Evolutionary conservation across 2,113 vertebrate genomes (phyloP), one percentile per base, ranked within the genome.

Genomic region (Amphilophus citrinellus): DNA sequence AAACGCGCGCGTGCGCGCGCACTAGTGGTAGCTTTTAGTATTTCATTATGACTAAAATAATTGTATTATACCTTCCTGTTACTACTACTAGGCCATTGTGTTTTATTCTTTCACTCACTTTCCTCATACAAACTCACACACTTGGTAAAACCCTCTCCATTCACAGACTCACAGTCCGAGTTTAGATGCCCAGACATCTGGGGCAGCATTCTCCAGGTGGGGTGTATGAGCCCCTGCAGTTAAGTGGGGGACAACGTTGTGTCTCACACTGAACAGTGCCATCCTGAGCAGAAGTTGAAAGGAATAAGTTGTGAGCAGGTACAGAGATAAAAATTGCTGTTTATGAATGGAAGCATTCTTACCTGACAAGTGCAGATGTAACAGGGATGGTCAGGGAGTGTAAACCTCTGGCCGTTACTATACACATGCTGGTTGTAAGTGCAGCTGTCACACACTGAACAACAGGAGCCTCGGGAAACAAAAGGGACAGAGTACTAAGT

Each of bases 181-280:
- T 47, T 83, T 44, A 37, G 35, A 96, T 93, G 22, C 22, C 22
- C 22, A 95, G 96, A 84, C 97, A 98, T 78, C 66, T 95, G 3
- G 96, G 95, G 59, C 97, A 98, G 90, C 97, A 98, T 50, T 97
- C 95, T 83, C 96, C 96, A 0, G 95, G 89, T 30, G 84, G 88
- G 6, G 62, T 96, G 92, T 96, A 93, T 2, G 97, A 93, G 82
- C 93, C 96, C 47, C 91, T 89, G 66, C 97, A 98, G 79, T 94
- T 93, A 39, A 93, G 90, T 0, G 87, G 82, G 10, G 94, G 95
- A 90, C 97, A 98, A 6, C 73, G 27, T 10, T 83, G 85, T 20
- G 75, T 80, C n/a, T 84, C 86, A 80, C 97, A 98, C n/a, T 35
- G 87, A 42, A 97, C 96, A 0, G 95, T 96, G 37, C 97, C 97